Evolutionary conservation across 2,113 vertebrate species (phyloP), one percentile per base, ranked within the genome.

Genomic region (Burhinus bistriatus): DNA sequence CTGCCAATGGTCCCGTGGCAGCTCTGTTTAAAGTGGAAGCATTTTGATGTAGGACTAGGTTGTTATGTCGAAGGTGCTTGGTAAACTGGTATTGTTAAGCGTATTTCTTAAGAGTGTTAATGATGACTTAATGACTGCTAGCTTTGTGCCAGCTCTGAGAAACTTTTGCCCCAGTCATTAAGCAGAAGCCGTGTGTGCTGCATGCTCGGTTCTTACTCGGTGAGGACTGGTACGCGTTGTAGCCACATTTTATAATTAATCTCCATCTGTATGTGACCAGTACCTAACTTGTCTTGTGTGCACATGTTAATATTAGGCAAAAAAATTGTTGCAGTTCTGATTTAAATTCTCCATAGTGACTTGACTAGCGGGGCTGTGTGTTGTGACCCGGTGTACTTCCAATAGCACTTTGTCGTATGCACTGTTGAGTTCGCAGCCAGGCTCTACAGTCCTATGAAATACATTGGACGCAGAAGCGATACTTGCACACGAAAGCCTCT

Each of bases 311-410:
- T 14, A 1, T 5, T 0, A 32, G 17, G 18, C 45, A 6, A 6
- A 19, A 15, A 52, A 34, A 12, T 2, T 2, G 49, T 8, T 36
- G 47, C 2, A 0, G 26, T 54, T 90, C 12, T 36, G 52, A 20
- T 86, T 44, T 19, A 6, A 70, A 32, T 26, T 9, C 79, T 26
- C 1, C 1, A 0, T 1, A 0, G 34, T 2, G 21, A 5, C 21
- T 2, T 9, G 47, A 3, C 38, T 32, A 22, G 32, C 61, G 8
- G 84, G 49, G 40, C n/a, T 0, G 1, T 22, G 83, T 4, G 1
- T 9, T 12, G 42, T 12, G 52, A n/a, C 23, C 69, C 3, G 0
- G 9, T 2, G 15, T 2, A 1, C 26, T 55, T 52, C 49, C 83
- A 8, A 4, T 12, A 7, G 44, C 47, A 3, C 66, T 73, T 22